A percentile compares a stretch with the other conserved stretches of the same genome.
Evolutionary conservation across 2,888 invertebrate species (phyloP).

Genomic region (Ormyrus labotus): DNA sequence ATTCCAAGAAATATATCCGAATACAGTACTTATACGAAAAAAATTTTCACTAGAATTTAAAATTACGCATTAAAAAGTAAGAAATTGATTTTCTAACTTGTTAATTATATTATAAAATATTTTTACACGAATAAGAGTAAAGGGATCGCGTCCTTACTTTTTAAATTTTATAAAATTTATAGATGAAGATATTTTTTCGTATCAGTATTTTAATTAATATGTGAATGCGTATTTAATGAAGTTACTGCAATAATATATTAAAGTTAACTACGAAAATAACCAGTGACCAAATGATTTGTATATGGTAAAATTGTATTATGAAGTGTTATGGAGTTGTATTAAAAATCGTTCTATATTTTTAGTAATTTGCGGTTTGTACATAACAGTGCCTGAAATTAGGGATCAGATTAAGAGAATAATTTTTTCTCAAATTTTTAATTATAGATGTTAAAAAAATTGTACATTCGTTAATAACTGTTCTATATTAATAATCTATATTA

Average conservation of each 20-base stretch:
- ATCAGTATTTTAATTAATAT: conserved; percentile 46
- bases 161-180: conserved; percentile 28
- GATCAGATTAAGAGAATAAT: conserved; percentile 22
- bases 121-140: conserved; percentile 29
- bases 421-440: conserved; percentile 41
- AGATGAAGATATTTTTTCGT: conserved; percentile 39
- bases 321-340: conserved; percentile 23
- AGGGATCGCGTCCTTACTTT: conserved; percentile 4
- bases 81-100: conserved; percentile 35
- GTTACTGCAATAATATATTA: conserved; percentile 43
- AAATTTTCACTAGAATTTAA: conserved; percentile 21
- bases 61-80: conserved; percentile 14
- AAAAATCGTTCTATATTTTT: conserved; percentile 40
- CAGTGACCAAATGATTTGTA: conserved; percentile 55
- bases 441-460: conserved; percentile 35
- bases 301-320: conserved; percentile 42
- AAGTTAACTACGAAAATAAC: conserved; percentile 44
- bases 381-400: conserved; percentile 53
- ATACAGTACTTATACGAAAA: conserved; percentile 29
- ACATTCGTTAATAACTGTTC: conserved; percentile 35
- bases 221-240: conserved; percentile 17
- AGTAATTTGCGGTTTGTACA: conserved; percentile 50
- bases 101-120: conserved; percentile 34
- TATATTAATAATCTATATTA: conserved; percentile 22
- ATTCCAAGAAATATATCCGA: neutral